Evolutionary conservation across 2,113 vertebrate genomes (phyloP).

Genomic region (Corydoras maculifer): DNA sequence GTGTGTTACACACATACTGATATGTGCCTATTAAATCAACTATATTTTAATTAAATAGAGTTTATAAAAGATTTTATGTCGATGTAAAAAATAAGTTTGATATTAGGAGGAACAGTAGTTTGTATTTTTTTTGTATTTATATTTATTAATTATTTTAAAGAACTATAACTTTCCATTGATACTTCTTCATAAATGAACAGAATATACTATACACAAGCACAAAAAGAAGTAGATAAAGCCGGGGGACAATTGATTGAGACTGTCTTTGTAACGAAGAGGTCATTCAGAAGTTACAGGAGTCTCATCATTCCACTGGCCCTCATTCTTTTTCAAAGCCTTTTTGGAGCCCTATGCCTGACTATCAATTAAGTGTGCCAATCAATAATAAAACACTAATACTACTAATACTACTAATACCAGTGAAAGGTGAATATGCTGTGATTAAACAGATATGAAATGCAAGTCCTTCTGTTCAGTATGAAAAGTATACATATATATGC

Average conservation of each 20-base stretch:
- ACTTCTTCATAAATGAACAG: conserved; percentile 63
- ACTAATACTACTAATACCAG: conserved; percentile 19
- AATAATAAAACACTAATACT: conserved; percentile 53
- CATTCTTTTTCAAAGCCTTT: conserved; percentile 51
- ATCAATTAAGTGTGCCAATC: conserved; percentile 59
- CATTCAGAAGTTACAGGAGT: conserved; percentile 97
- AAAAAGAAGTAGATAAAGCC: conserved; percentile 67
- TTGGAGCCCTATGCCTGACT: conserved; percentile 54
- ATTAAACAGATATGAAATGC: neutral
- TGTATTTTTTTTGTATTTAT: neutral
- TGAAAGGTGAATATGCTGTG: conserved; percentile 5
- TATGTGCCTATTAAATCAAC: no score
- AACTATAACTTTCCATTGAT: conserved; percentile 48
- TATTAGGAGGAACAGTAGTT: neutral
- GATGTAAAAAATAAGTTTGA: no score
- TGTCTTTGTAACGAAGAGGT: conserved; percentile 92
- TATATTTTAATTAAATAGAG: no score
- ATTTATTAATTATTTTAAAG: conserved; percentile 39
- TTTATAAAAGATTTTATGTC: no score
- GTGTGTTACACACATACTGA: no score
- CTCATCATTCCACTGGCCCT: conserved; percentile 70
- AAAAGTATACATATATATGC: neutral
- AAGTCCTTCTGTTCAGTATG: no score
- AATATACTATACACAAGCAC: conserved; percentile 67
- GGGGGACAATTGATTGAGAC: conserved; percentile 70